Percentiles rank a stretch among this genome's conserved stretches.
Evolutionary conservation across 1,140 invertebrate species (phyloP).

Genomic region (Babylonia areolata): DNA sequence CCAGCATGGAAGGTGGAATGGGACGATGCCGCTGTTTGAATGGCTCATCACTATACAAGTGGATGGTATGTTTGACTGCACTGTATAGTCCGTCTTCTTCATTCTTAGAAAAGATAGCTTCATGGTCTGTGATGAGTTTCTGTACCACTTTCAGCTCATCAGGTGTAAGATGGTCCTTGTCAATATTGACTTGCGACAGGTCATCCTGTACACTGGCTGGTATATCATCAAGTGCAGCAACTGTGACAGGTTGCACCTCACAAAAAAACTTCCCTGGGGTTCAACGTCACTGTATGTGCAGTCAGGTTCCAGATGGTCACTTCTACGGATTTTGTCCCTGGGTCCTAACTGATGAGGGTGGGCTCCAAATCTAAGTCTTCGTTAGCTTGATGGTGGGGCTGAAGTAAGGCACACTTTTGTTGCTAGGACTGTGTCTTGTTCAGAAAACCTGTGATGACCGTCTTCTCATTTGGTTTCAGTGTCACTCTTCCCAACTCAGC

Average conservation of each 20-base stretch:
- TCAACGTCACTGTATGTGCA: conserved; percentile 19
- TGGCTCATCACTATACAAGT: too few relatives aligned
- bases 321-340: not conserved
- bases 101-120: conserved; percentile 8
- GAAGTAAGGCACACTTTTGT: conserved; percentile 37
- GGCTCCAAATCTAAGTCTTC: conserved; percentile 27
- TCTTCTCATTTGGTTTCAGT: too few relatives aligned
- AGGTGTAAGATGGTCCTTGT: not conserved
- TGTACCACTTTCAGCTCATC: not conserved
- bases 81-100: conserved; percentile 2
- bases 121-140: too few relatives aligned
- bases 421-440: too few relatives aligned
- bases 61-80: not conserved
- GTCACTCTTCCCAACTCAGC: conserved; percentile 33
- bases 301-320: not conserved
- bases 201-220: too few relatives aligned
- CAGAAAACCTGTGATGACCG: too few relatives aligned
- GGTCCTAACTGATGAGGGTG: not conserved
- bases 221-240: conserved; percentile 9
- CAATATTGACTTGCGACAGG: not conserved
- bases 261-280: conserved; percentile 14
- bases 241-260: too few relatives aligned
- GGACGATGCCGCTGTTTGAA: too few relatives aligned
- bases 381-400: not conserved
- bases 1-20: too few relatives aligned